Conservation (phyloP, 2,888 invertebrate species). For the Eledona agricola region DNA sequence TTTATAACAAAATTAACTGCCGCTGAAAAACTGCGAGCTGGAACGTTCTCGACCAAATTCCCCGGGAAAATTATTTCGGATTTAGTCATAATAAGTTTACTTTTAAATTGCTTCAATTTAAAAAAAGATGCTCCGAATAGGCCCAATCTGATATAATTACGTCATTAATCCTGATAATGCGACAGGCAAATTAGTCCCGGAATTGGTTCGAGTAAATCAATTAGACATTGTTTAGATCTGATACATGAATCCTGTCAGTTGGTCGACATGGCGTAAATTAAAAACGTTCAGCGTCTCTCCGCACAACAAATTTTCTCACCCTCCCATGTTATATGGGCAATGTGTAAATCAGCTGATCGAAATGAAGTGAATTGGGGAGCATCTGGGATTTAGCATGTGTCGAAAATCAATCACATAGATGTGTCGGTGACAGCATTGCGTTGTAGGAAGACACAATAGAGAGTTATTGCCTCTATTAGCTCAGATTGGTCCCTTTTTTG, state of each 20-base stretch:
- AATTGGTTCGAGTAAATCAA: conserved; percentile 29
- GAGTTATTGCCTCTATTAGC: conserved; percentile 42
- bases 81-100: too few species aligned
- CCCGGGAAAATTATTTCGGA: too few species aligned
- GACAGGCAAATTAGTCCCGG: conserved; percentile 12
- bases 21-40: too few species aligned
- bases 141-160: too few species aligned
- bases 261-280: conserved; percentile 26
- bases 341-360: conserved; percentile 14
- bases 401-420: conserved; percentile 52
- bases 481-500: conserved; percentile 19
- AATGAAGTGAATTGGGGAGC: conserved; percentile 38
- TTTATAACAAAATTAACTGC: too few species aligned
- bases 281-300: conserved; percentile 26
- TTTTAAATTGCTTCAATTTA: too few species aligned
- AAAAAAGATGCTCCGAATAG: too few species aligned
- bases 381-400: conserved; percentile 50
- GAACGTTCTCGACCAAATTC: too few species aligned
- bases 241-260: conserved; percentile 35
- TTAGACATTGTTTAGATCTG: conserved; percentile 35
- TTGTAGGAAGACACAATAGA: conserved; percentile 49
- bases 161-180: conserved; percentile 9
- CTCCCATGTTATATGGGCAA: conserved; percentile 6
- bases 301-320: conserved; percentile 23
- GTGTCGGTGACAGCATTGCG: conserved; percentile 52